phyloP scores from a whole-genome alignment of 37 sponge, comb jelly and placozoan species.

The Agelas oroides region DNA sequence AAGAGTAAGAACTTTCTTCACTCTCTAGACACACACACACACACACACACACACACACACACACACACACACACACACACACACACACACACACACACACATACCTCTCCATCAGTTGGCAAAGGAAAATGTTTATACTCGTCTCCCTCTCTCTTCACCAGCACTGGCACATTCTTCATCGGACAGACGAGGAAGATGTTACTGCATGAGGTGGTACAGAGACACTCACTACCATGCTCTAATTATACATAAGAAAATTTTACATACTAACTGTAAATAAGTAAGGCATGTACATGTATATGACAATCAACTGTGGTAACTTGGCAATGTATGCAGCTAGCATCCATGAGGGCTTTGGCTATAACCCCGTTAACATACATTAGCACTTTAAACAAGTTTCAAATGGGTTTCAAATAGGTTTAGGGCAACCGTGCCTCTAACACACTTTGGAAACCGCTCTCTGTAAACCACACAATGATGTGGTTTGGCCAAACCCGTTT shows the following conservation, averaged over 20 bases:
- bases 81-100: neutral
- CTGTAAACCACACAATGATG: too few species aligned
- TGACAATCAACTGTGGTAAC: too few species aligned
- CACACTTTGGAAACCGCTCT: too few species aligned
- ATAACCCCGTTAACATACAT: too few species aligned
- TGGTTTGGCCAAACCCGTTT: too few species aligned
- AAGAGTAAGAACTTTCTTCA: too few species aligned
- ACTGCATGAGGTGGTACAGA: neutral
- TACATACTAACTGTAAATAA: neutral
- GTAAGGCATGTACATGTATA: neutral
- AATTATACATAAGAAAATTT: neutral
- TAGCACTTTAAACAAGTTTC: too few species aligned
- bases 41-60: too few species aligned
- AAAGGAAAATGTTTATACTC: slow-evolving; percentile 66
- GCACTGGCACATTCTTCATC: slow-evolving; percentile 86
- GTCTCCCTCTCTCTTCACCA: slow-evolving; percentile 61
- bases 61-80: neutral
- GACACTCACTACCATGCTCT: neutral
- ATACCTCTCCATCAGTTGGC: slow-evolving; percentile 91
- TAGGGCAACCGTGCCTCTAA: too few species aligned
- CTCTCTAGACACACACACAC: neutral
- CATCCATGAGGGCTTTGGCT: too few species aligned
- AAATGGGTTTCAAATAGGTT: too few species aligned
- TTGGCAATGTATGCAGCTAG: too few species aligned
- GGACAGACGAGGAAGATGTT: slow-evolving; percentile 93